Evolutionary conservation across 2,888 invertebrate genomes (phyloP).

Genomic region (Bellardia pandia): DNA sequence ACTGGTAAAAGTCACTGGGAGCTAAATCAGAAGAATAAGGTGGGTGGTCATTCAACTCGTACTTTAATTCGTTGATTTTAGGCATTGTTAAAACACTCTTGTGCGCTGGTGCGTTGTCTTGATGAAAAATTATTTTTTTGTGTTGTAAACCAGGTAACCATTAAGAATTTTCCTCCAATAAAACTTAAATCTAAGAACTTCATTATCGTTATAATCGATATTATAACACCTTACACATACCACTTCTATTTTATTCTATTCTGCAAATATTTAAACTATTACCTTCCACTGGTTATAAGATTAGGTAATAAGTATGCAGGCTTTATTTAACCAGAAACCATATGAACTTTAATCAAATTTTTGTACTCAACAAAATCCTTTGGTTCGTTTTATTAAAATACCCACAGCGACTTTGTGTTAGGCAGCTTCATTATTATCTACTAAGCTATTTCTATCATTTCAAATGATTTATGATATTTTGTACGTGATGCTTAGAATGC

Average conservation of each 20-base stretch:
- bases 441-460: not conserved
- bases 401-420: not conserved
- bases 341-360: not conserved
- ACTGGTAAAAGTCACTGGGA: too few species aligned
- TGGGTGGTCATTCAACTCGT: too few species aligned
- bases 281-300: not conserved
- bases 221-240: not conserved
- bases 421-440: not conserved
- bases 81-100: too few species aligned
- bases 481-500: not conserved
- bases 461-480: constrained; percentile 9
- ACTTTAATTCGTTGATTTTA: too few species aligned
- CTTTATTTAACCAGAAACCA: not conserved
- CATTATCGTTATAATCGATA: not conserved
- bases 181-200: too few species aligned
- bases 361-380: not conserved
- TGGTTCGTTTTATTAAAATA: not conserved
- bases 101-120: too few species aligned
- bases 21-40: too few species aligned
- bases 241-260: not conserved
- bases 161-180: too few species aligned
- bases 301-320: not conserved
- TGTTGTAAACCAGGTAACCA: too few species aligned
- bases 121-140: too few species aligned
- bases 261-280: not conserved